These are phyloP conservation scores for Charanyca ferruginea DNA, from an alignment of 2,888 invertebrate genomes.

Conservation along the genomic window DNA sequence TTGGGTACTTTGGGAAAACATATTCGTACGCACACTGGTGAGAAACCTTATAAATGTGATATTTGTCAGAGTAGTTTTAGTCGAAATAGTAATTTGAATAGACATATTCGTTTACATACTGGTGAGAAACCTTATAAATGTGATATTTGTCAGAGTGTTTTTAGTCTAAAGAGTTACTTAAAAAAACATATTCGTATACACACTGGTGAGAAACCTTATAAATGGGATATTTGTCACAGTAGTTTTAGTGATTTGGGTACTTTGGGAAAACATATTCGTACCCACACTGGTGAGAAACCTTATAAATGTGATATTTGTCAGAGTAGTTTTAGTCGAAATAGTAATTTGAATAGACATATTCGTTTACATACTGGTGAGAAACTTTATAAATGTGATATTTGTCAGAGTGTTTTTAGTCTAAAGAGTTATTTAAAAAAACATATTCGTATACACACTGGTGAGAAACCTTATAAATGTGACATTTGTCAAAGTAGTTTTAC, in stretches of 20 bases:
- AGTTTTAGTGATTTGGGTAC: not conserved
- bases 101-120: not conserved
- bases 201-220: constrained; percentile 19
- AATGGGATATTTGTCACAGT: constrained; percentile 9
- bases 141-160: not conserved
- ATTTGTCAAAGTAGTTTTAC: constrained; percentile 6
- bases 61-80: constrained; percentile 1
- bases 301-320: constrained; percentile 17
- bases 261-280: constrained; percentile 18
- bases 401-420: not conserved
- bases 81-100: not conserved
- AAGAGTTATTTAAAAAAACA: not conserved
- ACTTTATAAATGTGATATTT: not conserved
- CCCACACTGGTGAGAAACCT: constrained; percentile 42
- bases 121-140: not conserved
- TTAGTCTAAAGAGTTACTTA: not conserved
- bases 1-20: constrained; percentile 9
- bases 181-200: constrained; percentile 7
- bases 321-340: not conserved
- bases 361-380: not conserved
- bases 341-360: not conserved
- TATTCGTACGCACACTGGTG: constrained; percentile 35
- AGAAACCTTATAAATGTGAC: constrained; percentile 20
- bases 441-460: constrained; percentile 13
- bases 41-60: constrained; percentile 30